Evolutionary conservation across 2,113 vertebrate species (phyloP), one percentile per base, ranked within the genome.

Genomic region (Mirza zaza): DNA sequence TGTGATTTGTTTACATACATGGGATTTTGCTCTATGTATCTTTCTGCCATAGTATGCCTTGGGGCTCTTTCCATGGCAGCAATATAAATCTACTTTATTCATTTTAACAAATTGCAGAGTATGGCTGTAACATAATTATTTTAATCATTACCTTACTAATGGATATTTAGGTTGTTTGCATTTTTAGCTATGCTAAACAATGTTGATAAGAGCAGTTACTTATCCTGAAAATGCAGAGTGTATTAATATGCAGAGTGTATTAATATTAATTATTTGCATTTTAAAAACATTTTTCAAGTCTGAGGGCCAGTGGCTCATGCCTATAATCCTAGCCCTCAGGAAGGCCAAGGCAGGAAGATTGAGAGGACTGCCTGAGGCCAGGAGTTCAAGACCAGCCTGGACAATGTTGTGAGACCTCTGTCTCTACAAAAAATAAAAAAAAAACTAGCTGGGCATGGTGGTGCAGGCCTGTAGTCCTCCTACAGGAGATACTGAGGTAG

Each of bases 1-100:
- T 95, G 67, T 86, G 50, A 90, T 82, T 92, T 90, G 83, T 68
- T 97, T 92, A 61, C 11, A 50, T 91, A 9, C 25, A 70, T 27
- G 23, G 21, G 57, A 86, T 77, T 86, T 75, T 68, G 18, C 52
- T 50, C 1, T 42, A 29, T 82, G 2, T 90, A 39, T 39, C 65
- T 27, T 50, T 88, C 42, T 77, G 17, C 29, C 61, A 57, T 20
- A 68, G 50, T 75, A 34, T 76, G 36, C n/a, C 20, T 86, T 75
- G 15, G 57, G 27, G 50, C 57, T 94, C 55, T 92, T 92, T 86
- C 42, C 57, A 76, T 87, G 42, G 77, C 67, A 87, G 32, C n/a
- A 85, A 85, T 55, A 81, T 89, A 89, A 81, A 82, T 59, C 21
- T 87, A 87, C 39, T 45, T 82, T 87, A 89, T 59, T 95, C 63